These are phyloP conservation scores for Carapus acus DNA, from an alignment of 2,797 vertebrate species.

Conservation along the genomic window DNA sequence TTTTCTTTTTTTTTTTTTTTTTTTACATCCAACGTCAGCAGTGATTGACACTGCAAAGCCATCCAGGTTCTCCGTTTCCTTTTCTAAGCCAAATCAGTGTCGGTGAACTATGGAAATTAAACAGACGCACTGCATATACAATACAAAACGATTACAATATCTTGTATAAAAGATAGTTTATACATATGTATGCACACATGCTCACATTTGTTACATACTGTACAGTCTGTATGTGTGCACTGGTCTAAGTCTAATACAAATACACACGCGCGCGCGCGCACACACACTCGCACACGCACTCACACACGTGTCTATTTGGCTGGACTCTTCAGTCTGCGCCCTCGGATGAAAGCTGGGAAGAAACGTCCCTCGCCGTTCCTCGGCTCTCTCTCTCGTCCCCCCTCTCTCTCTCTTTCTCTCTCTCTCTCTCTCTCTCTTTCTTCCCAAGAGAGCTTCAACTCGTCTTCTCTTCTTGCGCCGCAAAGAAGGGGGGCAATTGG, in stretches of 20 bases:
- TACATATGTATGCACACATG: constrained; percentile 74
- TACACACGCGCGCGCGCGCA: constrained; percentile 39
- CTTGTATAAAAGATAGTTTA: constrained; percentile 78
- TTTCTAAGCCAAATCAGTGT: constrained; percentile 41
- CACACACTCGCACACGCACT: constrained; percentile 30
- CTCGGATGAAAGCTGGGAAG: constrained; percentile 31
- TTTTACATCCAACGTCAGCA: constrained; percentile 43
- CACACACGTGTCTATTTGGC: constrained; percentile 65
- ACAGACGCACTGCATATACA: constrained; percentile 67
- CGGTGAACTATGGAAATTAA: constrained; percentile 52
- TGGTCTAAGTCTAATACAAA: constrained; percentile 69
- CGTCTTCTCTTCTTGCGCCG: constrained; percentile 35
- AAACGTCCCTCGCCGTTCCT: constrained; percentile 31
- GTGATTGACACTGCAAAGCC: constrained; percentile 28
- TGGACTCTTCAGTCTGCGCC: constrained; percentile 58
- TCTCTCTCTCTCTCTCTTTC: too few relatives aligned
- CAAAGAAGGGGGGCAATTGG: constrained; percentile 53
- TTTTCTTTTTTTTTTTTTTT: constrained; percentile 30
- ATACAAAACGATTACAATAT: constrained; percentile 77
- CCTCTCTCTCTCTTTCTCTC: too few relatives aligned
- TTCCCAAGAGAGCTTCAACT: constrained; percentile 25
- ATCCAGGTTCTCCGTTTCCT: constrained; percentile 13
- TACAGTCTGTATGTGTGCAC: constrained; percentile 72
- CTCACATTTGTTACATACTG: constrained; percentile 71
- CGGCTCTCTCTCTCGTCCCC: constrained; percentile 37